phyloP scores from a whole-genome alignment of 2,888 invertebrate genomes.

The Venusia cambrica region DNA sequence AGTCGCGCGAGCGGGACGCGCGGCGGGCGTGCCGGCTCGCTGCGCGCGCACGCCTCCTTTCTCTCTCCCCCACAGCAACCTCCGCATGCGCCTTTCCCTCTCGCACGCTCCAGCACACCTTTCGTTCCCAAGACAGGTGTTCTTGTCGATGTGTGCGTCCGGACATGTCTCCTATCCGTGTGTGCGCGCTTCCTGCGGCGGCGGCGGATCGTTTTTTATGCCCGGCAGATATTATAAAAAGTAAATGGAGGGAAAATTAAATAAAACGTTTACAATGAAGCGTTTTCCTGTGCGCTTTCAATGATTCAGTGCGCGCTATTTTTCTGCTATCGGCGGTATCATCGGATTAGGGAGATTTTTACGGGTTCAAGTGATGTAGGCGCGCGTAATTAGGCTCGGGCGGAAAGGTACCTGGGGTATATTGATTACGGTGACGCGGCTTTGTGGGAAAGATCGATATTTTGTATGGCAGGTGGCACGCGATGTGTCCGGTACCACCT shows the following conservation, averaged over 20 bases:
- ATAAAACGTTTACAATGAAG: conserved; percentile 81
- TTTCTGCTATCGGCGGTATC: conserved; percentile 67
- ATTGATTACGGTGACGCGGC: conserved; percentile 80
- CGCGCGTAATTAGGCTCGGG: conserved; percentile 78
- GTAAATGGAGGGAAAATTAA: conserved; percentile 81
- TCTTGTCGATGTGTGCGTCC: conserved; percentile 71
- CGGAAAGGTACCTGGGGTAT: conserved; percentile 80
- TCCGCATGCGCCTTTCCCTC: conserved; percentile 53
- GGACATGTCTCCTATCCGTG: conserved; percentile 50
- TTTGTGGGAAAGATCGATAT: conserved; percentile 77
- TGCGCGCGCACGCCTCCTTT: conserved; percentile 72
- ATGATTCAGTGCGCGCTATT: conserved; percentile 75
- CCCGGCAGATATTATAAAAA: conserved; percentile 80
- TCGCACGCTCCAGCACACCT: conserved; percentile 73
- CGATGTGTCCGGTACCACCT: conserved; percentile 75
- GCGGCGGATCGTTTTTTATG: conserved; percentile 79
- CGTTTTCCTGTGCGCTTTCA: conserved; percentile 79
- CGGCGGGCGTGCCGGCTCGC: conserved; percentile 71
- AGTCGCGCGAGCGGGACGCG: conserved; percentile 71
- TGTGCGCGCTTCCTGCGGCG: conserved; percentile 77
- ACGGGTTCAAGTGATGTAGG: conserved; percentile 76
- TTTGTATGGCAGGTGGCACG: conserved; percentile 78
- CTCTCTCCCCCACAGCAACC: conserved; percentile 46
- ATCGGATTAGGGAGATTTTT: conserved; percentile 64
- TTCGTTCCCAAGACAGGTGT: conserved; percentile 80